phyloP scores from a whole-genome alignment of 2,113 vertebrate species.

The Neomonachus schauinslandi region DNA sequence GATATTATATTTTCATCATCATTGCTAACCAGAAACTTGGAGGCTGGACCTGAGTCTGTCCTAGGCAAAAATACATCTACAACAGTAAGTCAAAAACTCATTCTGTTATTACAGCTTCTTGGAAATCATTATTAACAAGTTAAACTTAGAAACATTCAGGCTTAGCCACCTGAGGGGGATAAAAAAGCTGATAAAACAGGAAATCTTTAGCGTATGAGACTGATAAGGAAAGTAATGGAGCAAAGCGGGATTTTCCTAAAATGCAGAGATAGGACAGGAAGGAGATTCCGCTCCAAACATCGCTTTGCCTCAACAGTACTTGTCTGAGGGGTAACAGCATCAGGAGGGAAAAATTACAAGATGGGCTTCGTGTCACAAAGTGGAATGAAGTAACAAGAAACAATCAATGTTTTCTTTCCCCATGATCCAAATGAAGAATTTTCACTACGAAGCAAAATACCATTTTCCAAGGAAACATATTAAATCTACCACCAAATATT shows the following conservation, averaged over 20 bases:
- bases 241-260: slow-evolving; percentile 8
- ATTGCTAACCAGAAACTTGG: not conserved
- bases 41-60: not conserved
- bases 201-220: not conserved
- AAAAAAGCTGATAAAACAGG: not conserved
- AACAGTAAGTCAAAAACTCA: not conserved
- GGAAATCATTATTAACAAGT: slow-evolving; percentile 37
- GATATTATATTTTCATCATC: not conserved
- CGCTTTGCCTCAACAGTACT: not conserved
- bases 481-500: not conserved
- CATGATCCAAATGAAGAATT: not conserved
- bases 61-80: not conserved
- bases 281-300: not conserved
- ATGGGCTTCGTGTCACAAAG: not conserved
- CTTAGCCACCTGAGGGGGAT: not conserved
- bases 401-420: slow-evolving; percentile 12
- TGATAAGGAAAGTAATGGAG: not conserved
- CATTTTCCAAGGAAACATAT: not conserved
- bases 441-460: not conserved
- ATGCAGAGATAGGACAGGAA: not conserved
- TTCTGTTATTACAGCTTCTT: not conserved
- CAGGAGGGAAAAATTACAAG: not conserved
- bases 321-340: not conserved
- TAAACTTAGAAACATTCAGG: slow-evolving; percentile 19
- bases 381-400: not conserved